Conservation (phyloP, 2,113 vertebrate species). For the Mobula hypostoma region DNA sequence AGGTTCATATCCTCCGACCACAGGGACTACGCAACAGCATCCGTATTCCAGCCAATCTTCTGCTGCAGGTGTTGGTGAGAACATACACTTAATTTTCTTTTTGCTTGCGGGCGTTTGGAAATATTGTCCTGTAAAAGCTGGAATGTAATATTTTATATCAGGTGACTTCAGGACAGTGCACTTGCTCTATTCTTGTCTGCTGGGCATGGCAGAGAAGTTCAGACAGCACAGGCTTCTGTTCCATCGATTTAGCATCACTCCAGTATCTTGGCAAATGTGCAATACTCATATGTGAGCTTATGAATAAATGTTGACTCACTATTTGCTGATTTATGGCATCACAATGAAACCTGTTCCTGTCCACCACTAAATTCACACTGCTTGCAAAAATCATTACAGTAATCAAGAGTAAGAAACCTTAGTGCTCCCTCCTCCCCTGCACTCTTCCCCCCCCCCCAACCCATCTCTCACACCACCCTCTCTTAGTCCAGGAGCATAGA, state of each 20-base stretch:
- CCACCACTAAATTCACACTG: background rate
- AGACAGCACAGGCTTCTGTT: background rate
- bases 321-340: background rate
- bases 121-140: background rate
- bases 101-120: background rate
- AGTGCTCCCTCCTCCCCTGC: background rate
- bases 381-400: background rate
- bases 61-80: constrained; percentile 78
- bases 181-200: background rate
- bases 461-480: no score
- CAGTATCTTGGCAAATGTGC: background rate
- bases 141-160: background rate
- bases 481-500: background rate
- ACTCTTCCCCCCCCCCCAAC: no score
- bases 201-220: background rate
- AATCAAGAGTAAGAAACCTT: background rate
- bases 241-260: background rate
- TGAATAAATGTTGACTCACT: background rate
- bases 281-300: background rate
- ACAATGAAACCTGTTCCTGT: background rate
- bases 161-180: background rate
- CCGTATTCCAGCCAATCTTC: constrained; percentile 61
- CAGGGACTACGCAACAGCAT: constrained; percentile 74
- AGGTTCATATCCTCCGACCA: constrained; percentile 74
- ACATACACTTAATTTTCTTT: background rate